Percentiles rank a stretch among this genome's conserved stretches.
phyloP scores from a whole-genome alignment of 2,113 vertebrate species.

The Apodemus sylvaticus region DNA sequence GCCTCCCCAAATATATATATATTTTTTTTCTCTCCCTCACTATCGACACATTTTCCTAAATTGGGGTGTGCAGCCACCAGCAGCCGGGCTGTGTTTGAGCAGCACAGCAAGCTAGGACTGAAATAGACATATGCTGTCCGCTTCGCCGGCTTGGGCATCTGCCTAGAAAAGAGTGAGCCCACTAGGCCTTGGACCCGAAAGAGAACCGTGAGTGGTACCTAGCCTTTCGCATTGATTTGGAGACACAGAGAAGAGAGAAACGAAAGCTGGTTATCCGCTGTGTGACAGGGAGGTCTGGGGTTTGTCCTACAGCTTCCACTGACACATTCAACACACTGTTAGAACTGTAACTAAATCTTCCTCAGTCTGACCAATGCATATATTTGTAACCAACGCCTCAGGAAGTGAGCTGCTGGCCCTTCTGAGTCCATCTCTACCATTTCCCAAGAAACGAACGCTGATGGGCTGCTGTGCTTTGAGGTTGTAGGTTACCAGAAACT shows the following conservation, averaged over 20 bases:
- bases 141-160: not conserved
- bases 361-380: not conserved
- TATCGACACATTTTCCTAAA: not conserved
- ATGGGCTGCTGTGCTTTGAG: not conserved
- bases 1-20: not conserved
- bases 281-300: not conserved
- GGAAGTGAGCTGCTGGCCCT: not conserved
- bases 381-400: no score
- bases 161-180: not conserved
- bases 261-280: not conserved
- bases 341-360: not conserved
- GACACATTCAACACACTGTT: not conserved
- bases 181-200: not conserved
- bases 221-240: fast-evolving
- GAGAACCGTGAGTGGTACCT: fast-evolving
- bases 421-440: not conserved
- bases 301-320: not conserved
- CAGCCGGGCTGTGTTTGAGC: not conserved
- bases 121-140: fast-evolving
- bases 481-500: not conserved
- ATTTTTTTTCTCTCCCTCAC: not conserved
- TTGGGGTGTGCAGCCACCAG: conserved; percentile 11
- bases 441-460: not conserved
- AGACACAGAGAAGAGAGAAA: not conserved
- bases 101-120: not conserved